Conservation (phyloP, 2,888 invertebrate species). For the Electrophaes corylata region DNA sequence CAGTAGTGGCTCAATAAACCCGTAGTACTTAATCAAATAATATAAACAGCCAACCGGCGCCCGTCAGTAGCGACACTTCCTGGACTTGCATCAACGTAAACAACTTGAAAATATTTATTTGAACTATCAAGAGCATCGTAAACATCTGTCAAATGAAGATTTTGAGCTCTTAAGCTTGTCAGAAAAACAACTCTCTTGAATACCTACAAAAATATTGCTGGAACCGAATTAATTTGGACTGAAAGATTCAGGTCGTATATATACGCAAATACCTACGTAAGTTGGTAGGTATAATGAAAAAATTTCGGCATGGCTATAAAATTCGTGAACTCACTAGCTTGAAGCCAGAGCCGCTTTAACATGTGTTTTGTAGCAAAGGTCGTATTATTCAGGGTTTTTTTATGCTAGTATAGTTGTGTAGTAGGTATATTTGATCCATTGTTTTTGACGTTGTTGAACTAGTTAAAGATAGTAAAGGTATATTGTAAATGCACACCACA, state of each 20-base stretch:
- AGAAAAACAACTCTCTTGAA: conserved; percentile 32
- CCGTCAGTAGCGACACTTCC: conserved; percentile 47
- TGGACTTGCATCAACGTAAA: conserved; percentile 60
- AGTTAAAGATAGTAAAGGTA: no score
- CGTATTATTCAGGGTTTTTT: neutral
- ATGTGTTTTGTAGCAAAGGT: conserved; percentile 17
- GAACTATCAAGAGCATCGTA: conserved; percentile 60
- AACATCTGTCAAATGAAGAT: conserved; percentile 66
- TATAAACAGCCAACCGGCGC: conserved; percentile 43
- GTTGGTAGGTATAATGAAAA: conserved; percentile 5
- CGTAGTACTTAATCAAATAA: conserved; percentile 50
- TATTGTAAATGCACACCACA: no score
- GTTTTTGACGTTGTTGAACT: no score
- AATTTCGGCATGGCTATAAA: conserved; percentile 14
- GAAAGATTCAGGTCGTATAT: conserved; percentile 1
- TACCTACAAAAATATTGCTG: neutral
- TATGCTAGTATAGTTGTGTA: no score
- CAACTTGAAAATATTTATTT: conserved; percentile 68
- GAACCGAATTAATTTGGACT: conserved; percentile 2
- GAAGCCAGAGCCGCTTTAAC: conserved; percentile 3
- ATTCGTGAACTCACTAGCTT: conserved; percentile 7
- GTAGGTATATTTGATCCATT: no score
- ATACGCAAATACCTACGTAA: conserved; percentile 3
- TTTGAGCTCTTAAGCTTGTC: conserved; percentile 60
- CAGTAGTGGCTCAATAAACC: conserved; percentile 15